Conservation (phyloP, 1,140 invertebrate species). For the Papilio dardanus region DNA sequence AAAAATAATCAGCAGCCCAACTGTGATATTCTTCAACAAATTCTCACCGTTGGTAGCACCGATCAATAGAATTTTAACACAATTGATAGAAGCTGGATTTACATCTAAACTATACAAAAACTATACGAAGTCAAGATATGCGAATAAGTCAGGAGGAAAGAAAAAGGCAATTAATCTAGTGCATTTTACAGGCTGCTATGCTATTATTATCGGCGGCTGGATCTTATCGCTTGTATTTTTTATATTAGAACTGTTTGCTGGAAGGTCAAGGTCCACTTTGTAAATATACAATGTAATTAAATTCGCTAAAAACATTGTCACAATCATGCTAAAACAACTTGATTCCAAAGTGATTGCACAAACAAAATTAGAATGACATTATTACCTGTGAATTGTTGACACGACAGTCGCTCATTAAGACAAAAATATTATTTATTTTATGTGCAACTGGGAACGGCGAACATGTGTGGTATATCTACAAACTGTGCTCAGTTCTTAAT, state of each 20-base stretch:
- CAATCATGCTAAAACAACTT: background rate
- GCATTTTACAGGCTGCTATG: constrained; percentile 66
- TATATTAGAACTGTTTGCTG: constrained; percentile 30
- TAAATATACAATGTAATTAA: background rate
- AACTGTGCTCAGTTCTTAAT: constrained; percentile 28
- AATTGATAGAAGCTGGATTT: constrained; percentile 59
- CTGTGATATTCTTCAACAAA: constrained; percentile 70
- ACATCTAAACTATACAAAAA: constrained; percentile 59
- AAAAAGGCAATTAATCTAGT: constrained; percentile 53
- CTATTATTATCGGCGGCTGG: constrained; percentile 61
- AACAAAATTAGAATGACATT: background rate
- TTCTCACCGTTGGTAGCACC: constrained; percentile 58
- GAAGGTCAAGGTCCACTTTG: background rate
- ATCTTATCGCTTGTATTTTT: constrained; percentile 55
- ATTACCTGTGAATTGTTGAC: background rate
- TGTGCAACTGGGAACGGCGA: background rate
- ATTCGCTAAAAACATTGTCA: background rate
- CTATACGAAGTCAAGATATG: constrained; percentile 42
- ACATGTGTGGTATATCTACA: constrained; percentile 5
- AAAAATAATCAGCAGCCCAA: constrained; percentile 53
- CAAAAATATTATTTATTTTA: background rate
- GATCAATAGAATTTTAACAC: constrained; percentile 54
- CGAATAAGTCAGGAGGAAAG: constrained; percentile 26
- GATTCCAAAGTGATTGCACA: background rate
- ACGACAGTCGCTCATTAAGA: background rate